Evolutionary conservation across 2,797 vertebrate genomes (phyloP), one percentile per base, ranked within the genome.

Genomic region (Carapus acus): DNA sequence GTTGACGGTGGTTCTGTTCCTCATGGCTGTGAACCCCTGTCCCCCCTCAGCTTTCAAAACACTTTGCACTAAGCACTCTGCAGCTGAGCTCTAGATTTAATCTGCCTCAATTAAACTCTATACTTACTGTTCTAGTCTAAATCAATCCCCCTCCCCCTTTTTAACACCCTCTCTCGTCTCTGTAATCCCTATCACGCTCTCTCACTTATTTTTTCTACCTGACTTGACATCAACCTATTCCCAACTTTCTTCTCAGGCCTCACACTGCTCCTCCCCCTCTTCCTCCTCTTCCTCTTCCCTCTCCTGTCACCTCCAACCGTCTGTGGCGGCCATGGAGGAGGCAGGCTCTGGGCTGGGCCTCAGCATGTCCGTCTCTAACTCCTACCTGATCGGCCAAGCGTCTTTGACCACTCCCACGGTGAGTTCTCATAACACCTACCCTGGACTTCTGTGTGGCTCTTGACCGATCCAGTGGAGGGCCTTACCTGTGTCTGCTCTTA

Each of bases 301-400:
- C 85, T 95, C 93, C 83, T 94, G 91, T 91, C 93, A 93, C 90
- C 91, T 93, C 89, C 93, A 95, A 91, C 93, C 90, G 84, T 88
- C 92, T 86, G 86, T 91, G 71, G 92, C 91, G 88, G 85, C 84
- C 78, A 84, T 89, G 78, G 94, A 97, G 90, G 96, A 94, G 90
- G 77, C 69, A 80, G 88, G 85, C 89, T 87, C 92, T 86, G 71
- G 88, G 87, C 89, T 91, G 87, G 91, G 93, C 83, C 90, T 97
- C 91, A 94, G 90, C 91, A 91, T 94, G 81, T 99, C 94, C 83
- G 85, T 95, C 89, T 99, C 96, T 96, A 94, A 93, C 89, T 94
- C 93, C 91, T 96, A 94, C 92, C 93, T 98, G 86, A 95, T 89
- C 88, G 93, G 93, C 86, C 94, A 97, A 76, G 87, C 91, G 78